Conservation (phyloP, 2,113 vertebrate species). For the Silurus meridionalis region DNA sequence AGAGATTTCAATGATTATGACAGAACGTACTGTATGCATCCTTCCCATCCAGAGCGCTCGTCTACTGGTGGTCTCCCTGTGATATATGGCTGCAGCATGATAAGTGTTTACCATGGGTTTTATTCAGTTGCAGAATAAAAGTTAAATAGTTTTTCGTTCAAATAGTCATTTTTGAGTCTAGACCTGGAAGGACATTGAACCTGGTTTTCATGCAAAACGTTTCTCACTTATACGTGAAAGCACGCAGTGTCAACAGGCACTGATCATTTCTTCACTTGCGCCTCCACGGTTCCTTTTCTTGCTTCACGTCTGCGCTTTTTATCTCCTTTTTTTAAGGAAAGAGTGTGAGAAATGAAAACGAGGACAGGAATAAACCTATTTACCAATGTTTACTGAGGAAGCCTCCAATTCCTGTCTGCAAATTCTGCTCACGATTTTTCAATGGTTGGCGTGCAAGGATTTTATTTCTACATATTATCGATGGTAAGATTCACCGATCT, state of each 20-base stretch:
- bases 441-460: neutral
- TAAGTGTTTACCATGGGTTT: no score
- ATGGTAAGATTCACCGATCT: no score
- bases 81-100: neutral
- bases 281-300: neutral
- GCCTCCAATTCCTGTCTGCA: no score
- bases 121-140: no score
- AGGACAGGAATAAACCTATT: neutral
- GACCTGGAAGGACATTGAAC: neutral
- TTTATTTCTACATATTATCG: neutral
- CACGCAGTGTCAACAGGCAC: neutral
- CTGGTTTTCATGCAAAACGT: neutral
- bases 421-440: neutral
- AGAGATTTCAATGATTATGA: no score
- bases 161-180: neutral
- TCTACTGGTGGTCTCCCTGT: neutral
- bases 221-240: neutral
- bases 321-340: neutral
- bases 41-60: neutral
- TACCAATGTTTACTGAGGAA: neutral
- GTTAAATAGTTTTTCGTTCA: neutral
- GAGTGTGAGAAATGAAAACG: neutral
- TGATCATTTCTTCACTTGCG: neutral
- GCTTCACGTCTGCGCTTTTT: neutral
- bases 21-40: neutral